Base-by-base conservation (phyloP, 2,888 invertebrate genomes). In the Eueremaeus valkanovi region DNA sequence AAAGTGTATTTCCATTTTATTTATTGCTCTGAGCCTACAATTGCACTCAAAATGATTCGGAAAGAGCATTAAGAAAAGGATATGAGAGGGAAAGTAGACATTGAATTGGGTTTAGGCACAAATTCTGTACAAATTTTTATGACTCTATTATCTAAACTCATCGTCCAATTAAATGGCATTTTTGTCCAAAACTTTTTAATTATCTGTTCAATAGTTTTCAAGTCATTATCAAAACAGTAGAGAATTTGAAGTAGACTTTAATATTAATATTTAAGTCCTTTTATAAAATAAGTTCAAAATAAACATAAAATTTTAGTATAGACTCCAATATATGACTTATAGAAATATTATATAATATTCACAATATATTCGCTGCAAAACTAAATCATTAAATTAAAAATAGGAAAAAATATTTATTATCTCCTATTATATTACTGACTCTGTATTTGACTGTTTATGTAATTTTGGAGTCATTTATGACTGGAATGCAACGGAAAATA, bases 61-160 rank as follows among this genome's bases (percentile, higher is more conserved):
- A 61, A 61, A 61, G 31, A 3, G 24, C 61, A 61, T 61, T 61
- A 61, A 61, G 61, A 33, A 61, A 61, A 49, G 49, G 49, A 49
- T 42, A 49, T 49, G 49, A 18, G 3, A 49, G 21, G 18, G 5
- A 16, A 55, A 9, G 33, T n/a, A n/a, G n/a, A n/a, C n/a, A 31
- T 24, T 33, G 9, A 29, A 29, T 8, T 29, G 29, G 1, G 6
- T 13, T 31, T 33, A 21, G 33, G 11, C 9, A 33, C 11, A 9
- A 1, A 5, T 29, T 29, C 9, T 29, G 31, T 18, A 61, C 18
- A 31, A 3, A 55, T 55, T 36, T 55, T 11, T 55, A n/a, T 49
- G 18, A 49, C 21, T 49, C 21, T n/a, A 1, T 21, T 58, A 3
- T 33, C 18, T 61, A 11, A 61, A 61, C 5, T 61, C 33, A 33